phyloP scores from a whole-genome alignment of 1,140 invertebrate genomes.

The Conus ventricosus region DNA sequence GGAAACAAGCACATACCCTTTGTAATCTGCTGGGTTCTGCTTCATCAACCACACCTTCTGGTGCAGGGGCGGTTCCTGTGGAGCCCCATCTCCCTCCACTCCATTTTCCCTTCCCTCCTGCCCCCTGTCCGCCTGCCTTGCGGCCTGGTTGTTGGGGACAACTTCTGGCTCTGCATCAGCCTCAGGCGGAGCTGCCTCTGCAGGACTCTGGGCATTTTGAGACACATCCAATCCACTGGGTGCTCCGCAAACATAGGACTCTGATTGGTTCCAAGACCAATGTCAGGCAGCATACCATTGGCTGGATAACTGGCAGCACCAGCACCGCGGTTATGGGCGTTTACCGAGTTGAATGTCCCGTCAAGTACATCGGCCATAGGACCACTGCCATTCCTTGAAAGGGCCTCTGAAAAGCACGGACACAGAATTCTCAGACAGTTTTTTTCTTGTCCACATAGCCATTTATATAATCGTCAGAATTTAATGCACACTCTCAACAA shows the following conservation, averaged over 20 bases:
- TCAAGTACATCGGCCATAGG: conserved; percentile 44
- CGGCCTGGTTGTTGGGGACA: background rate
- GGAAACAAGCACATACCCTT: background rate
- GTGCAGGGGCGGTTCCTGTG: conserved; percentile 9
- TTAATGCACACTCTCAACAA: no score
- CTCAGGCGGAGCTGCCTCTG: background rate
- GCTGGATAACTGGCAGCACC: background rate
- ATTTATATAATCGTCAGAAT: no score
- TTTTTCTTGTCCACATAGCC: no score
- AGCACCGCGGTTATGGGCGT: background rate
- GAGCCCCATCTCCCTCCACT: background rate
- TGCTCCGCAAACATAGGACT: conserved; percentile 37
- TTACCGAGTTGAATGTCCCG: conserved; percentile 31
- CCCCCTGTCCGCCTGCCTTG: background rate
- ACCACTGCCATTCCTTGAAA: background rate
- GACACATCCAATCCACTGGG: background rate
- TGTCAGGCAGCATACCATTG: conserved; percentile 45
- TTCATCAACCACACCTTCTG: conserved; percentile 15
- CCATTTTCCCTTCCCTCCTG: background rate
- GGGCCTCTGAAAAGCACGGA: conserved; percentile 25
- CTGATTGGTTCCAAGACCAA: conserved; percentile 47
- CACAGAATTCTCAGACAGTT: background rate
- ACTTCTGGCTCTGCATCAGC: background rate
- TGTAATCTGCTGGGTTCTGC: conserved; percentile 14
- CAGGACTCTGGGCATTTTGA: conserved; percentile 14